phyloP scores from a whole-genome alignment of 2,888 invertebrate species.

The Trissoscelio sp. region DNA sequence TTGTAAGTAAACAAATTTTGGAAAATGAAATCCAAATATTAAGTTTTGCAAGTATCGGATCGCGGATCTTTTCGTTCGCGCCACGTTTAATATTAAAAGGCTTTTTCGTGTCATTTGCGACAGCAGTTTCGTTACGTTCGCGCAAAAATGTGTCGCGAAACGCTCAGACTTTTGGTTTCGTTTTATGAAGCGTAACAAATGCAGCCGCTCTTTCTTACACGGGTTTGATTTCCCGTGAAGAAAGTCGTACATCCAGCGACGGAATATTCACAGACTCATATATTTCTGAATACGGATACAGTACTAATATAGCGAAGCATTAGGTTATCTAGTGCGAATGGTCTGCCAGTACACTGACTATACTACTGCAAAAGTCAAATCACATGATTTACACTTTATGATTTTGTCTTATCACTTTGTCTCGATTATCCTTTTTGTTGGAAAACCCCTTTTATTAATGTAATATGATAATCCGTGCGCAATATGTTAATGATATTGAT shows the following conservation, averaged over 20 bases:
- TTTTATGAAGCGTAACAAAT: constrained; percentile 32
- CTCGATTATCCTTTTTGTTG: not conserved
- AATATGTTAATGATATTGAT: not conserved
- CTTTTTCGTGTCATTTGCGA: constrained; percentile 13
- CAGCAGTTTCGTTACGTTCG: constrained; percentile 4
- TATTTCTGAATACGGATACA: constrained; percentile 64
- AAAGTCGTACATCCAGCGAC: constrained; percentile 38
- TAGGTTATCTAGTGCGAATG: constrained; percentile 76
- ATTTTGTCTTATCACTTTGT: not conserved
- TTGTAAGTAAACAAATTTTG: constrained; percentile 4
- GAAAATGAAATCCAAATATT: not conserved
- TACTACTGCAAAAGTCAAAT: constrained; percentile 24
- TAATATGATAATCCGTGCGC: not conserved
- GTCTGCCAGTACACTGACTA: constrained; percentile 43
- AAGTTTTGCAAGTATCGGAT: not conserved
- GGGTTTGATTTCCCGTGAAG: constrained; percentile 45
- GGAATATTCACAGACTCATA: constrained; percentile 59
- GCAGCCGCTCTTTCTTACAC: constrained; percentile 30
- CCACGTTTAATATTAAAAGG: constrained; percentile 24
- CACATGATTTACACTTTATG: not conserved
- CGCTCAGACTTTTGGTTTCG: constrained; percentile 16
- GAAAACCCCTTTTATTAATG: not conserved
- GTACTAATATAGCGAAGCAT: constrained; percentile 79
- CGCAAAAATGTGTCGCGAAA: constrained; percentile 3
- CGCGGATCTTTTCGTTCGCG: not conserved